Evolutionary conservation across 2,113 vertebrate genomes (phyloP).

Genomic region (Ondatra zibethicus): DNA sequence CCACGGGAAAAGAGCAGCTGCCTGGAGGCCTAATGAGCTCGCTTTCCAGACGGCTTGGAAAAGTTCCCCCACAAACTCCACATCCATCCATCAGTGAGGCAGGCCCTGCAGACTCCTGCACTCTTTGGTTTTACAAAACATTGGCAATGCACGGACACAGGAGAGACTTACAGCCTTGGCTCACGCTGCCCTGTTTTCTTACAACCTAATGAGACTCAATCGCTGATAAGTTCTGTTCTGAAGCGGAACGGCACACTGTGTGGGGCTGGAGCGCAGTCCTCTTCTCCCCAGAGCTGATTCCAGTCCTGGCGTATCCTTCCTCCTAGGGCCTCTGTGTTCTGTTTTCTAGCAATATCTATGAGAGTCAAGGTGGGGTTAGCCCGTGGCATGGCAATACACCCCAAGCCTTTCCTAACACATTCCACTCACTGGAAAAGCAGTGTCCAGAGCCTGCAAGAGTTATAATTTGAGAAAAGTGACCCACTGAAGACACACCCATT

Average conservation of each 20-base stretch:
- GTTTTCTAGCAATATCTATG: background rate
- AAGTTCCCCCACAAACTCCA: background rate
- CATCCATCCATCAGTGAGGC: background rate
- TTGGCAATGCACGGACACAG: background rate
- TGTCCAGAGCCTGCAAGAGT: accelerated
- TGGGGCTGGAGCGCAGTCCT: background rate
- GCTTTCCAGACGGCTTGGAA: constrained; percentile 18
- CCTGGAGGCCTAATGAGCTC: background rate
- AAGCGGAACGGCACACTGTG: background rate
- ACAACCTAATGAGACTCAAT: constrained; percentile 67
- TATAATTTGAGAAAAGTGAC: background rate
- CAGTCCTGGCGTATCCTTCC: background rate
- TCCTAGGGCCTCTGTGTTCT: accelerated
- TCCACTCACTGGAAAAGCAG: background rate
- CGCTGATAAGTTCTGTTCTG: constrained; percentile 52
- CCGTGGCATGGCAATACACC: background rate
- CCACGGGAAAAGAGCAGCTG: background rate
- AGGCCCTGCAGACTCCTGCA: background rate
- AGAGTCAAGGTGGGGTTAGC: background rate
- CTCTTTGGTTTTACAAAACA: constrained; percentile 51
- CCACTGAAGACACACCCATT: background rate
- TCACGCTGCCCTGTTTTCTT: constrained; percentile 50
- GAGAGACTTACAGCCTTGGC: constrained; percentile 63
- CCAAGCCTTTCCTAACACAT: background rate
- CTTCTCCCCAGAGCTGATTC: background rate